Evolutionary conservation across 2,888 invertebrate species (phyloP).

Genomic region (Eupithecia tripunctaria): DNA sequence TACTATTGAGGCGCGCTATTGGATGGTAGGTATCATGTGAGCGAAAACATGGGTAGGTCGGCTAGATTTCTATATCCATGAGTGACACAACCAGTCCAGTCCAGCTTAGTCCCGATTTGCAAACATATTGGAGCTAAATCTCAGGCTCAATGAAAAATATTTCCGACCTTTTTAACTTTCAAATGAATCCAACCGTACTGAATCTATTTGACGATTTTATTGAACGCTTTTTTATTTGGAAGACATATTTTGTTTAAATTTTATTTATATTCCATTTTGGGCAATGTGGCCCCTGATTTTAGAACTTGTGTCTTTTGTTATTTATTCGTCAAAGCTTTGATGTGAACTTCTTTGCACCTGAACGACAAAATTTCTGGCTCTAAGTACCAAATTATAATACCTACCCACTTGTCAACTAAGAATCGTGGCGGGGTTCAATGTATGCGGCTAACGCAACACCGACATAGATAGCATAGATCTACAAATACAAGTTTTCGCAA

Average conservation of each 20-base stretch:
- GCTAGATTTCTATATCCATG: background rate
- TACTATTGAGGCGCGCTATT: no score
- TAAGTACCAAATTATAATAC: no score
- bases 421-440: no score
- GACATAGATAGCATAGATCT: no score
- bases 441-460: no score
- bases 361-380: background rate
- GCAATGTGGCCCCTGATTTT: no score
- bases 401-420: no score
- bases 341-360: background rate
- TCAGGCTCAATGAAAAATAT: conserved; percentile 61
- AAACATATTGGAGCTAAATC: conserved; percentile 59
- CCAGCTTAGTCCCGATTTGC: conserved; percentile 49
- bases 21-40: background rate
- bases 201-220: conserved; percentile 16
- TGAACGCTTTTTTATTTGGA: conserved; percentile 7
- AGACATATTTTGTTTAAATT: background rate
- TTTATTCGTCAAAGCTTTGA: no score
- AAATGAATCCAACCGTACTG: conserved; percentile 54
- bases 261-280: background rate
- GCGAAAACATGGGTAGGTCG: background rate
- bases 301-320: no score
- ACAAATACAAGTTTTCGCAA: no score
- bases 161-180: conserved; percentile 66
- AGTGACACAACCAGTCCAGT: conserved; percentile 15